Evolutionary conservation across 1,140 invertebrate genomes (phyloP).

Genomic region (Condylostylus longicornis): DNA sequence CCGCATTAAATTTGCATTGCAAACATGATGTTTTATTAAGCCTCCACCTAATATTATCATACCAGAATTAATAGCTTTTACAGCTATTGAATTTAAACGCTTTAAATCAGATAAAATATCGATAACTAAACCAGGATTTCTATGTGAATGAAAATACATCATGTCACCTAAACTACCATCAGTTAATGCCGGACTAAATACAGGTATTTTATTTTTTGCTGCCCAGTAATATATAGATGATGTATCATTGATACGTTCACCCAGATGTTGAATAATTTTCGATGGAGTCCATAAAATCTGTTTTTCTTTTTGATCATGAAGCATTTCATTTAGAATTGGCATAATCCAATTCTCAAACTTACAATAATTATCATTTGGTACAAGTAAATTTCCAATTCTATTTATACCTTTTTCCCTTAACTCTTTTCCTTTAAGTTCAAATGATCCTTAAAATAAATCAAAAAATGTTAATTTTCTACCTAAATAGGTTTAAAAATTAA

Average conservation of each 20-base stretch:
- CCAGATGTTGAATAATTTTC: slow-evolving; percentile 67
- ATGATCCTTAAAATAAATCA: slow-evolving; percentile 32
- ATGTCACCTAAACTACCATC: slow-evolving; percentile 98
- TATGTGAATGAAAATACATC: slow-evolving; percentile 97
- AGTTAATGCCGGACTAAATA: slow-evolving; percentile 94
- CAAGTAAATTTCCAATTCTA: slow-evolving; percentile 91
- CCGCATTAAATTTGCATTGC: slow-evolving; percentile 94
- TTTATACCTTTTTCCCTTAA: slow-evolving; percentile 85
- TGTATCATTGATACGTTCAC: slow-evolving; percentile 79
- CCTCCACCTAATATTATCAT: slow-evolving; percentile 96
- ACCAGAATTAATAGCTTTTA: slow-evolving; percentile 84
- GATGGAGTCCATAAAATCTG: slow-evolving; percentile 84
- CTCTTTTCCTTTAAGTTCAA: slow-evolving; percentile 61
- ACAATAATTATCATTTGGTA: slow-evolving; percentile 98
- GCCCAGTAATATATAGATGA: slow-evolving; percentile 97
- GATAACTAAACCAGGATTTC: slow-evolving; percentile 77
- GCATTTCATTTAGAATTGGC: slow-evolving; percentile 83
- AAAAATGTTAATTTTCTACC: background rate
- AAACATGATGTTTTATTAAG: slow-evolving; percentile 97
- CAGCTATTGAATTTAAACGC: slow-evolving; percentile 85
- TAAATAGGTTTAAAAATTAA: slow-evolving; percentile 30
- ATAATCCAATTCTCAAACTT: slow-evolving; percentile 96
- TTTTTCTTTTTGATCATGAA: slow-evolving; percentile 69
- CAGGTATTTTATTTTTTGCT: slow-evolving; percentile 91
- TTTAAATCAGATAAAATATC: slow-evolving; percentile 90